Conservation (phyloP, 2,113 vertebrate genomes). For the Neomonachus schauinslandi region DNA sequence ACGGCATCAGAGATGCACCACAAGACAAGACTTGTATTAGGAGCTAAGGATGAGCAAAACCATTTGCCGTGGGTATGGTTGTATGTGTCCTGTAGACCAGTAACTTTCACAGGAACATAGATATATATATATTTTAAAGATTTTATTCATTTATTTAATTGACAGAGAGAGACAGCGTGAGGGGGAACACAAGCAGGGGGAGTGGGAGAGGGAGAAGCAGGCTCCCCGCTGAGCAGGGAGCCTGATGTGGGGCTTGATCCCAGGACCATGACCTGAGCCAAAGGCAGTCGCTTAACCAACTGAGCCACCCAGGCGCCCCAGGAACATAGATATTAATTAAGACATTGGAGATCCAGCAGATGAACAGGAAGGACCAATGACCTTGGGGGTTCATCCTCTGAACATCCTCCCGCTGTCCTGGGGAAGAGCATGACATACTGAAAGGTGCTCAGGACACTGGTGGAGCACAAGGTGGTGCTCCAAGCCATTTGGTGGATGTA, state of each 20-base stretch:
- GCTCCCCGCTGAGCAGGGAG: no score
- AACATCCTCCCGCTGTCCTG: fast-evolving
- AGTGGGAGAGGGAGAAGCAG: no score
- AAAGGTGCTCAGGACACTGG: background rate
- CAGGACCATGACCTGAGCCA: no score
- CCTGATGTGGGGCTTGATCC: no score
- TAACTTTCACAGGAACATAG: fast-evolving
- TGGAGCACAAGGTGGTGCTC: background rate
- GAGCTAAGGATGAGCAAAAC: background rate
- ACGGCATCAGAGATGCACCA: fast-evolving
- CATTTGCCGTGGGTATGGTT: background rate
- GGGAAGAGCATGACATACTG: background rate
- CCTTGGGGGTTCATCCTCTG: no score
- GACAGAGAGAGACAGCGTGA: no score
- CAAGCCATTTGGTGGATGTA: background rate
- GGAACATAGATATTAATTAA: background rate
- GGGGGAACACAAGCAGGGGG: no score
- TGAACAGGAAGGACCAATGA: background rate
- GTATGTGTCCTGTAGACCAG: fast-evolving
- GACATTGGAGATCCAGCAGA: background rate
- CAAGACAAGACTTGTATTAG: fast-evolving
- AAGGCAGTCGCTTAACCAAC: no score
- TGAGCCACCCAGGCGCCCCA: no score
- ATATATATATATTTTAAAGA: no score
- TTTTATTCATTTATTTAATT: no score